Conservation (phyloP, 1,140 invertebrate species). For the Babylonia areolata region DNA sequence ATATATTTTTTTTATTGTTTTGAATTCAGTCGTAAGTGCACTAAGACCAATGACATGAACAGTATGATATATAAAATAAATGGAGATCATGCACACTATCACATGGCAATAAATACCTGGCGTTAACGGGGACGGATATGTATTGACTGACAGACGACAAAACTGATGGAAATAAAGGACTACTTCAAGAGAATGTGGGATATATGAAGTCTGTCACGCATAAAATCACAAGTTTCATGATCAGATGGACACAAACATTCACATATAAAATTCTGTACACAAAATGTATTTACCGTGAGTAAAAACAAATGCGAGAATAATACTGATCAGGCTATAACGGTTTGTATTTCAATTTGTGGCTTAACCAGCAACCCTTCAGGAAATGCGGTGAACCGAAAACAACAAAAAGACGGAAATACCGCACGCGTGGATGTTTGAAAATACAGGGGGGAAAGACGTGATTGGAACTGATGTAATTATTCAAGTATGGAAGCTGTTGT, state of each 20-base stretch:
- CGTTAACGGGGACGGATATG: not conserved
- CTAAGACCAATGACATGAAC: not conserved
- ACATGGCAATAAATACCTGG: not conserved
- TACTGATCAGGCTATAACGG: conserved; percentile 3
- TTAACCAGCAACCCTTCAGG: not conserved
- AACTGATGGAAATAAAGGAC: not conserved
- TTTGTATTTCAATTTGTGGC: too few species aligned
- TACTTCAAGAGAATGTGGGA: too few species aligned
- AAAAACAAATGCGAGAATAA: not conserved
- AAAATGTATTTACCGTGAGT: not conserved
- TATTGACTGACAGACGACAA: not conserved
- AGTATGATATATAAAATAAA: not conserved
- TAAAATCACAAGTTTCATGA: conserved; percentile 9
- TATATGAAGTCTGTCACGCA: not conserved
- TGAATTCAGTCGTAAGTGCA: conserved; percentile 20
- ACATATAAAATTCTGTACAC: not conserved
- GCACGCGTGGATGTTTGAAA: too few species aligned
- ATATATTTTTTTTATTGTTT: not conserved
- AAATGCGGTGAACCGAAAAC: not conserved
- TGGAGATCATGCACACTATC: conserved; percentile 3
- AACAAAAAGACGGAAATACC: not conserved
- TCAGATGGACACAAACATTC: not conserved
- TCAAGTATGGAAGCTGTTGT: too few species aligned
- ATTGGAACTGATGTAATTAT: too few species aligned
- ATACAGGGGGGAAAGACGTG: not conserved